Percentiles rank a stretch among this genome's conserved stretches.
phyloP scores from a whole-genome alignment of 2,113 vertebrate species.

The Fulica atra region DNA sequence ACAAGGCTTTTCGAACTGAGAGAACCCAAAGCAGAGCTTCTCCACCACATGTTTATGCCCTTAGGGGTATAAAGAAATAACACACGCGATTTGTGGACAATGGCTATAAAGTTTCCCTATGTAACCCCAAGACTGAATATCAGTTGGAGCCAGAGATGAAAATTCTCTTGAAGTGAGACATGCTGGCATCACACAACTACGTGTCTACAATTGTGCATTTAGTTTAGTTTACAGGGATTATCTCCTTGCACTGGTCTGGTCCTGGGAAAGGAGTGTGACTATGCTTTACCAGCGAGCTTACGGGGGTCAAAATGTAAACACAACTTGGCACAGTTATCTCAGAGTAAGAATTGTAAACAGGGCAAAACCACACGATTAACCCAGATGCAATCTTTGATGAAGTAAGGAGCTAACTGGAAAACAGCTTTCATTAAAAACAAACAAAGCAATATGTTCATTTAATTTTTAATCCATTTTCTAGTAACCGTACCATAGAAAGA shows the following conservation, averaged over 20 bases:
- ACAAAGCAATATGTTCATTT: background rate
- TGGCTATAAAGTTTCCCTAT: background rate
- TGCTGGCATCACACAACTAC: background rate
- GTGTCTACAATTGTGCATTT: background rate
- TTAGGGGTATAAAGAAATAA: background rate
- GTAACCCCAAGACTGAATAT: background rate
- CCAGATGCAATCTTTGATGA: slow-evolving; percentile 2
- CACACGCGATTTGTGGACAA: background rate
- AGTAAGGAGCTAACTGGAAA: slow-evolving; percentile 21
- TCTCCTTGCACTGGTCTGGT: background rate
- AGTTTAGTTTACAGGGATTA: background rate
- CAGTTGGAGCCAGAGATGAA: background rate
- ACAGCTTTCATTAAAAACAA: slow-evolving; percentile 46
- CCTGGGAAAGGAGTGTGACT: background rate
- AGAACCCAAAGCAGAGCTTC: background rate
- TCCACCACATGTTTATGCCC: fast-evolving
- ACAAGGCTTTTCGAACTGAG: background rate
- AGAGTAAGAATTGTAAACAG: background rate
- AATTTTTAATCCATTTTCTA: slow-evolving; percentile 51
- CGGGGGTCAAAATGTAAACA: background rate
- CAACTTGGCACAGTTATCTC: background rate
- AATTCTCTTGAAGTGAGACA: background rate
- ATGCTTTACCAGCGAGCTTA: background rate
- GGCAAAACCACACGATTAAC: background rate
- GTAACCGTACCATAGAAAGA: slow-evolving; percentile 21